phyloP scores from a whole-genome alignment of 2,888 invertebrate genomes.

The Leptogaster cylindrica region DNA sequence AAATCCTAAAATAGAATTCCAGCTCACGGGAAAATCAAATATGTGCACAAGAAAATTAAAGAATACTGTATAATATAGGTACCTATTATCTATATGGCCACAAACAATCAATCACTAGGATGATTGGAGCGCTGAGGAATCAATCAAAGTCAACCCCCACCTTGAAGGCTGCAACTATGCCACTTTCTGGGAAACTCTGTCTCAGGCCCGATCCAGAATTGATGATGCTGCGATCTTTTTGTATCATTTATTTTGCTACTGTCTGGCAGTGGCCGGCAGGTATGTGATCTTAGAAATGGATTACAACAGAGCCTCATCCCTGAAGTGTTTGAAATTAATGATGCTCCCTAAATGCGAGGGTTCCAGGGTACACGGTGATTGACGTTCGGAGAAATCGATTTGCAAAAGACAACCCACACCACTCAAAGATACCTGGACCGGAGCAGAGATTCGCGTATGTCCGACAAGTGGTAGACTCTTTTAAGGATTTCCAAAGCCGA shows the following conservation, averaged over 20 bases:
- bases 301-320: neutral
- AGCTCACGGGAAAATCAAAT: no score
- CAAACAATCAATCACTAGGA: slow-evolving; percentile 17
- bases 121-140: slow-evolving; percentile 25
- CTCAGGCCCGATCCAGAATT: slow-evolving; percentile 24
- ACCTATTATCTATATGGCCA: no score
- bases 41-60: no score
- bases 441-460: neutral
- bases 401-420: neutral
- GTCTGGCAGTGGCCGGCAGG: slow-evolving; percentile 28
- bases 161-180: slow-evolving; percentile 17
- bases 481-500: slow-evolving; percentile 18
- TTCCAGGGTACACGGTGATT: neutral
- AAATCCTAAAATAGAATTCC: no score
- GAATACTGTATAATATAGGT: no score
- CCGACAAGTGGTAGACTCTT: slow-evolving; percentile 21
- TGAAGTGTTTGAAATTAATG: slow-evolving; percentile 24
- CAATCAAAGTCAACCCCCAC: slow-evolving; percentile 35
- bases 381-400: slow-evolving; percentile 26
- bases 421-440: neutral
- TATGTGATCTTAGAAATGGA: neutral
- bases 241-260: slow-evolving; percentile 46
- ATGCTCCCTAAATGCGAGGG: slow-evolving; percentile 4
- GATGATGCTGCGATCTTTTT: slow-evolving; percentile 44
- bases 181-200: slow-evolving; percentile 24